Evolutionary conservation across 2,113 vertebrate genomes (phyloP).

Genomic region (Micronycteris hirsuta): DNA sequence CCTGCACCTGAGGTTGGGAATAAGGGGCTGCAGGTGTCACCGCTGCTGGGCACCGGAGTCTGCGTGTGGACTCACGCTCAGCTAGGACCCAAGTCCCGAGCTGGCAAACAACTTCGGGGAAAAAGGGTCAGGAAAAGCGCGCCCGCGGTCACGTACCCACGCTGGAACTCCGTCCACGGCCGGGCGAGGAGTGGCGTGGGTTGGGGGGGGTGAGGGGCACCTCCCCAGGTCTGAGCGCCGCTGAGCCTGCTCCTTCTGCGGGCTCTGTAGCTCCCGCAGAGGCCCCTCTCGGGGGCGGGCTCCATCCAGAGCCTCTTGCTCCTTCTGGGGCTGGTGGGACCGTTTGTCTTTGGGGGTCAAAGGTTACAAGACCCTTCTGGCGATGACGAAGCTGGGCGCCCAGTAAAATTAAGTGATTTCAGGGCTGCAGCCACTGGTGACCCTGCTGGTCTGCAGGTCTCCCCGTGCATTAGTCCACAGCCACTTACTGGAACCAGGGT

Average conservation of each 20-base stretch:
- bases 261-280: background rate
- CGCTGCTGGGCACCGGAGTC: background rate
- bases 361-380: background rate
- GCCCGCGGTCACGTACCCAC: rapidly evolving
- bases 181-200: rapidly evolving
- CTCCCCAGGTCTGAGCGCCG: background rate
- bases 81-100: background rate
- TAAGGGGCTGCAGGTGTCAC: background rate
- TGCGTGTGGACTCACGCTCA: background rate
- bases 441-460: too few relatives aligned
- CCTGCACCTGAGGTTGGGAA: rapidly evolving
- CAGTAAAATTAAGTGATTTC: background rate
- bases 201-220: background rate
- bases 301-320: background rate
- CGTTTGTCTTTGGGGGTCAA: background rate
- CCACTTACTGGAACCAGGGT: background rate
- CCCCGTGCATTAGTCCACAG: background rate
- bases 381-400: background rate
- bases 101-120: background rate
- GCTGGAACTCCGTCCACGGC: background rate
- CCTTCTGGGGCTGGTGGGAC: background rate
- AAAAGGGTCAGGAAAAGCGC: background rate
- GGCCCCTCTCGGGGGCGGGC: background rate
- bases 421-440: background rate
- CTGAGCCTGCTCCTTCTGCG: background rate